phyloP scores from a whole-genome alignment of 2,113 vertebrate genomes.

The Corythornis cristatus region DNA sequence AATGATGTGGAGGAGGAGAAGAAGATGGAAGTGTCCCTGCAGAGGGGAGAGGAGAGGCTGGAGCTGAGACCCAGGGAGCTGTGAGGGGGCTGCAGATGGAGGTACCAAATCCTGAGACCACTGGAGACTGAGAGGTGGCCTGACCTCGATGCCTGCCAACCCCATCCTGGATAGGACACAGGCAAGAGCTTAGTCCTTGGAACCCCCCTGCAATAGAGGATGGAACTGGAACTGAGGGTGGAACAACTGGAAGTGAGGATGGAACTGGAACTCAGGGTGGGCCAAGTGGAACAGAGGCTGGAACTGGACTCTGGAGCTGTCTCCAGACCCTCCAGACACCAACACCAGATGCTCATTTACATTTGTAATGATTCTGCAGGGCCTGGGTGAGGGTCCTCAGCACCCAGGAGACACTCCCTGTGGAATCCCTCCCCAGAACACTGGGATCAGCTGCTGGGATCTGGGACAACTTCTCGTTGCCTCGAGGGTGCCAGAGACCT shows the following conservation, averaged over 20 bases:
- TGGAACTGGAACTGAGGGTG: no score
- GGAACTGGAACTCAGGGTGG: no score
- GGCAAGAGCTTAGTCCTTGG: neutral
- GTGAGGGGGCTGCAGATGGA: neutral
- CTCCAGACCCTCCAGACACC: neutral
- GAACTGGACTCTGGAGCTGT: neutral
- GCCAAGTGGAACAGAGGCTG: no score
- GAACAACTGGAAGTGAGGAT: no score
- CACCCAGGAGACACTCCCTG: accelerated
- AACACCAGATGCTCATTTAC: neutral
- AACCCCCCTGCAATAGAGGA: neutral
- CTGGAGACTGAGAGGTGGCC: neutral
- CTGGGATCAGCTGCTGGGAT: neutral
- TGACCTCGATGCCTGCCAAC: neutral
- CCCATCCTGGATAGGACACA: accelerated
- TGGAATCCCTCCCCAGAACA: neutral
- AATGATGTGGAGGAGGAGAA: neutral
- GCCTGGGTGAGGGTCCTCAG: neutral
- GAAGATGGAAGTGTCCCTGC: neutral
- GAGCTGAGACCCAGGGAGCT: neutral
- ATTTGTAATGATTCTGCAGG: neutral
- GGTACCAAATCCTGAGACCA: neutral
- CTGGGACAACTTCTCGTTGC: neutral
- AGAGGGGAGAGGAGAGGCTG: neutral
- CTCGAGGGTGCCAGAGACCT: neutral